Conservation (phyloP, 2,888 invertebrate species). For the Cyrtodaria siliqua region DNA sequence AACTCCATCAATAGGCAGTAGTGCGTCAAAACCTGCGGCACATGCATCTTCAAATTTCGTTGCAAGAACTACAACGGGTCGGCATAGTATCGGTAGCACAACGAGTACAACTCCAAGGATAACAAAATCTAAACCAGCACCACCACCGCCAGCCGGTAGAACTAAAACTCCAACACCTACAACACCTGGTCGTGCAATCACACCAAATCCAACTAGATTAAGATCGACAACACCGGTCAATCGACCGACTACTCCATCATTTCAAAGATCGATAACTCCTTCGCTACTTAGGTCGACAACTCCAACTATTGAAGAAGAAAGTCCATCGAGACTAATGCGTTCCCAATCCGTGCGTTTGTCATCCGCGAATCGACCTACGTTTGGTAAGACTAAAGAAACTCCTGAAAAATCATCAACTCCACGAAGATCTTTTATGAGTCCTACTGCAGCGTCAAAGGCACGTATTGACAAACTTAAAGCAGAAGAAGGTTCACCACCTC, state of each 20-base stretch:
- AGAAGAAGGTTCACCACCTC: conserved; percentile 56
- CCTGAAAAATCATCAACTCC: conserved; percentile 41
- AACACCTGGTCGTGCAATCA: conserved; percentile 39
- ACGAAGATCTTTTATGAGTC: conserved; percentile 74
- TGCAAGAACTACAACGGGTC: conserved; percentile 31
- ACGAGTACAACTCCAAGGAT: not conserved
- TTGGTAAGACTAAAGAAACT: conserved; percentile 44
- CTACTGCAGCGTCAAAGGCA: conserved; percentile 75
- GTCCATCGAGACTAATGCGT: conserved; percentile 55
- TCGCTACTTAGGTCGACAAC: conserved; percentile 55
- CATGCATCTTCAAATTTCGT: conserved; percentile 56
- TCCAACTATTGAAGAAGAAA: conserved; percentile 58
- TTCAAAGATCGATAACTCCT: no score
- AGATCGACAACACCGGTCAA: conserved; percentile 43
- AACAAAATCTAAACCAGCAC: conserved; percentile 36
- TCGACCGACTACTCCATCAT: conserved; percentile 29
- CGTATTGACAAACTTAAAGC: conserved; percentile 51
- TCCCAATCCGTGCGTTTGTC: conserved; percentile 68
- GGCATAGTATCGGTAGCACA: no score
- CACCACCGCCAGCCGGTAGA: conserved; percentile 33
- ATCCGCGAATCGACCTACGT: conserved; percentile 39
- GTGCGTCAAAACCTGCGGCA: conserved; percentile 53
- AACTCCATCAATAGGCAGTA: conserved; percentile 52
- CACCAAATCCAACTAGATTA: conserved; percentile 29
- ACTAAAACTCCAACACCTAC: conserved; percentile 16